Conservation (phyloP, 2,113 vertebrate species). For the Podarcis cretensis region DNA sequence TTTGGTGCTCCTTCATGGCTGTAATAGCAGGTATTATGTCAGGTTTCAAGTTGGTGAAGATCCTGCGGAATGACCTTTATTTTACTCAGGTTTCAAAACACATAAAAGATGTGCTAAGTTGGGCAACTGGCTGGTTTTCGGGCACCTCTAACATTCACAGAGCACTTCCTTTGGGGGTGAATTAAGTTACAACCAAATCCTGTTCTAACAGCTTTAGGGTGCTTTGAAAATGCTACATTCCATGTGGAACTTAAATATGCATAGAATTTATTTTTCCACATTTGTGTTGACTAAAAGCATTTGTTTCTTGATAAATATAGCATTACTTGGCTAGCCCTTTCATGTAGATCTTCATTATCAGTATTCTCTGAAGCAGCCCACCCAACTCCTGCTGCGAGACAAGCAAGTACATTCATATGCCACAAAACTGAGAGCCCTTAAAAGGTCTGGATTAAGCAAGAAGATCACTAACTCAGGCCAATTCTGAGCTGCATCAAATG, state of each 20-base stretch:
- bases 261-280: background rate
- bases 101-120: background rate
- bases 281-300: background rate
- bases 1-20: background rate
- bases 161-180: background rate
- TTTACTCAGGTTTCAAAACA: slow-evolving; percentile 5
- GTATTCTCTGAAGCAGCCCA: background rate
- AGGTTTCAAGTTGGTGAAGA: background rate
- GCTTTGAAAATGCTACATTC: background rate
- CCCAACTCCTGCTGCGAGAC: background rate
- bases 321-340: background rate
- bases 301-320: slow-evolving; percentile 1
- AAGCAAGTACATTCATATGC: background rate
- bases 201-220: background rate
- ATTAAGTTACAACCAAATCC: background rate
- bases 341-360: background rate
- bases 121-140: background rate
- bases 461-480: background rate
- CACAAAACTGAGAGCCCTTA: background rate
- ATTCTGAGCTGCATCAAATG: background rate
- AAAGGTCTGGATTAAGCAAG: background rate
- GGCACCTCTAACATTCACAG: background rate
- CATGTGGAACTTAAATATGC: background rate
- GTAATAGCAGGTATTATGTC: background rate
- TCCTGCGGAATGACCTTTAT: slow-evolving; percentile 9